Evolutionary conservation across 2,888 invertebrate genomes (phyloP), one percentile per base, ranked within the genome.

Genomic region (Lucinisca nassula): DNA sequence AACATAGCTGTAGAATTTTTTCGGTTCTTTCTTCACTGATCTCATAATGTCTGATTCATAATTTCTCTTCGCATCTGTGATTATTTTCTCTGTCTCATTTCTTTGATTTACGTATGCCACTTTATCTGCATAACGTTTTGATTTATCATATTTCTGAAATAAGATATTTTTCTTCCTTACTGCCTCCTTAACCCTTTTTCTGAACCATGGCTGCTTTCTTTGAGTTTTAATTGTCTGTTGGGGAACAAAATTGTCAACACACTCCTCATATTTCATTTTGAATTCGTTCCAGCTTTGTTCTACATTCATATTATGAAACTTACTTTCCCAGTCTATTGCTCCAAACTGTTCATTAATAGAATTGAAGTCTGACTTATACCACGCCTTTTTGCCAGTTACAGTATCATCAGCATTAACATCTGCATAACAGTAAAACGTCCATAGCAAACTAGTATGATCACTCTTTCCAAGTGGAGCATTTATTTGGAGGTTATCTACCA

Each of bases 141-240:
- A 27, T 30, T 8, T 61, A 30, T 61, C 27, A 17, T 61, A 61
- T 17, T 61, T 61, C 30, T 61, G 24, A 30, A 61, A 61, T 2
- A 61, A 17, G 10, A 61, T 61, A 61, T 61, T 61, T 61, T 61
- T 61, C 61, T 61, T 61, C 27, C 61, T 61, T 6, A 61, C 61
- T 10, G 27, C 61, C 17, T 61, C 61, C 21, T 61, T 61, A 27
- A 61, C 61, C 17, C 30, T 61, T 27, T 61, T 61, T 17, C 61
- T 61, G 30, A 61, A 61, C 61, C 61, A 30, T 61, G 61, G 61
- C 27, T 61, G 10, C 27, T 61, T 24, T 17, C 27, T 61, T 17
- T 24, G 3, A 61, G 27, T 27, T 30, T 61, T 24, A 3, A 3
- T 30, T 61, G 24, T 4, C 27, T 61, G 8, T 4, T 6, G 30